Evolutionary conservation across 2,888 invertebrate species (phyloP), one percentile per base, ranked within the genome.

Genomic region (Proisotoma minuta): DNA sequence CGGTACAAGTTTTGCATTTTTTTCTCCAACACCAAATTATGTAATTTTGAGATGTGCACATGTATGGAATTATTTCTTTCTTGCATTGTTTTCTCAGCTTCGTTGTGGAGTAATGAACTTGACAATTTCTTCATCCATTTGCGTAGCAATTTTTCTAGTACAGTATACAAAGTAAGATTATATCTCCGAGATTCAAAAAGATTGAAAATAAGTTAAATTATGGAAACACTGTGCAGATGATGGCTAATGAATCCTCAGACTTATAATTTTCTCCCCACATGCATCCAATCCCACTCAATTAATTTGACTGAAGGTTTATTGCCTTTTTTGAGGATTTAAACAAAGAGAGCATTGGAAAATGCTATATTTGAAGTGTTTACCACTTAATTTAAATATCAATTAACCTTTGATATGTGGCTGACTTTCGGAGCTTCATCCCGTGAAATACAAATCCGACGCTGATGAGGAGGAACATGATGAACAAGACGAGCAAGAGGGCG

Each of bases 391-490:
- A n/a, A n/a, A n/a, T n/a, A n/a, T n/a, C n/a, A n/a, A 54, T 61
- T 48, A 72, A 73, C 72, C 73, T 73, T 63, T 72, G 66, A 53
- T 73, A 73, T 23, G 60, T 49, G 1, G 63, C 26, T 20, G 60
- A 59, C 29, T 65, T 66, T n/a, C 64, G 59, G 4, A 69, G 53
- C 60, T 68, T 71, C 51, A 66, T 56, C 2, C 72, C 73, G 56
- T 73, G 72, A 43, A 70, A 49, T 48, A 63, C 65, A 57, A 74
- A 71, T 12, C 62, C 68, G 27, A 71, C 27, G 23, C 72, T 65
- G 24, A 73, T 57, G 8, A 72, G 39, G 8, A 75, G 20, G 52
- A 75, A 70, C 1, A 67, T 48, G 10, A 62, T 29, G 43, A 75
- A 75, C 3, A 74, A 59, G 3, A 73, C 57, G 15, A 73, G 59